Conservation (phyloP, 2,113 vertebrate genomes). For the Gasterosteus nipponicus region DNA sequence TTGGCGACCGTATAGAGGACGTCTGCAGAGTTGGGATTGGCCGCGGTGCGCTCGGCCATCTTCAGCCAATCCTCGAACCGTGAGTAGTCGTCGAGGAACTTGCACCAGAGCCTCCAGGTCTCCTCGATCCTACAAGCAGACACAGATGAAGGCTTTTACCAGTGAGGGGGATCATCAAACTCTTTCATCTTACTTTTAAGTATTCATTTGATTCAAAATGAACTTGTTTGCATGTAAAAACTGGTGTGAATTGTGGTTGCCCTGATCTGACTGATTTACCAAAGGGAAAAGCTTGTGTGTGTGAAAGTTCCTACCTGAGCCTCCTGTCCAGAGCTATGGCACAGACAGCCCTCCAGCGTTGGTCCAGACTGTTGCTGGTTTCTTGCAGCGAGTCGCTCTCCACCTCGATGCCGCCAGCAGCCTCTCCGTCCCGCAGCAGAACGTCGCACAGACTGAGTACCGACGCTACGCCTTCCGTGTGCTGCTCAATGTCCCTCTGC, state of each 20-base stretch:
- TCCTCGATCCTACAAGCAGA: conserved; percentile 88
- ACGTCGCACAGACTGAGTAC: conserved; percentile 91
- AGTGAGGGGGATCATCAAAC: background rate
- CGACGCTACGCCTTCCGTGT: conserved; percentile 88
- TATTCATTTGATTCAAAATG: background rate
- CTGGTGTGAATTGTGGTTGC: background rate
- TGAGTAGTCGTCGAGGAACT: conserved; percentile 92
- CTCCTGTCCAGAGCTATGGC: conserved; percentile 92
- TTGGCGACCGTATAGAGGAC: conserved; percentile 89
- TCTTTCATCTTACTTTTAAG: background rate
- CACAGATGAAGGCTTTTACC: background rate
- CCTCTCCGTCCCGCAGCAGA: conserved; percentile 88
- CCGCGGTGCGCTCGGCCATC: conserved; percentile 83
- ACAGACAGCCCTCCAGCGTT: conserved; percentile 95
- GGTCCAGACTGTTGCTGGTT: conserved; percentile 90
- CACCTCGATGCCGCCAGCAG: conserved; percentile 82
- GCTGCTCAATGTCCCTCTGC: conserved; percentile 93
- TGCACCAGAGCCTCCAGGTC: conserved; percentile 93
- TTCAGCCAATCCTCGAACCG: conserved; percentile 94
- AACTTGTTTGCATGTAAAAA: background rate
- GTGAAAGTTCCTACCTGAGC: conserved; percentile 83
- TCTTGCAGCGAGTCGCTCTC: conserved; percentile 92
- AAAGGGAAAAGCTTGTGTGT: background rate
- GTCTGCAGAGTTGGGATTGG: conserved; percentile 89
- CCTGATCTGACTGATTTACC: background rate